These are phyloP conservation scores for Boloria selene DNA, from an alignment of 2,888 invertebrate genomes.

Conservation along the genomic window DNA sequence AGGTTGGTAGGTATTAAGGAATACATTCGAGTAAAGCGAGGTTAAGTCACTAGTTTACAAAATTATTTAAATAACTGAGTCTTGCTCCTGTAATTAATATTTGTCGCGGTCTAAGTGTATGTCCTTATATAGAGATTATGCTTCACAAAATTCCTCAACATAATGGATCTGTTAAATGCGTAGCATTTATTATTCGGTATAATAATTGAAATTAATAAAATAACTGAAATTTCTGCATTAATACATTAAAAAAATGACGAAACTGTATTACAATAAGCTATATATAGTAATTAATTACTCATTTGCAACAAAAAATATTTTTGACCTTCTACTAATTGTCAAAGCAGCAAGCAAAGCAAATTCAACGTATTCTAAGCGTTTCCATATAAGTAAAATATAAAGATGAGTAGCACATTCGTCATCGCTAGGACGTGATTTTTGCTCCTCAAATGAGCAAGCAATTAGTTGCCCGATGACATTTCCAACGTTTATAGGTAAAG, in stretches of 20 bases:
- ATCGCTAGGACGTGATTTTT: constrained; percentile 54
- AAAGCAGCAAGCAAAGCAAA: no score
- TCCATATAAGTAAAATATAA: constrained; percentile 8
- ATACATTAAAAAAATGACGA: no score
- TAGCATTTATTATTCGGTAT: not conserved
- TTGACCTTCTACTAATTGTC: constrained; percentile 14
- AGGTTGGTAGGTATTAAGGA: not conserved
- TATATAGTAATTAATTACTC: constrained; percentile 18
- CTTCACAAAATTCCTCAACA: no score
- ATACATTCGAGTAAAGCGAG: not conserved
- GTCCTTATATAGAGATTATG: no score
- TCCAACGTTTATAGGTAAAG: constrained; percentile 65
- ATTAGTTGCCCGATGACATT: constrained; percentile 60
- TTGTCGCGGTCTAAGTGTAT: no score
- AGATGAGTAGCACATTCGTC: constrained; percentile 21
- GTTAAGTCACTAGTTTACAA: no score
- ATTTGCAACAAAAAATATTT: constrained; percentile 10
- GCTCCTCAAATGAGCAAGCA: constrained; percentile 58
- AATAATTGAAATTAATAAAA: no score
- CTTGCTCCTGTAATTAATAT: no score
- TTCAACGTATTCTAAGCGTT: constrained; percentile 19
- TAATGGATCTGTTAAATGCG: not conserved
- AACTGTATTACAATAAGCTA: constrained; percentile 11
- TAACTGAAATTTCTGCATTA: no score
- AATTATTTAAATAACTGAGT: no score